Evolutionary conservation across 1,140 invertebrate species (phyloP).

Genomic region (Penaeus indicus): DNA sequence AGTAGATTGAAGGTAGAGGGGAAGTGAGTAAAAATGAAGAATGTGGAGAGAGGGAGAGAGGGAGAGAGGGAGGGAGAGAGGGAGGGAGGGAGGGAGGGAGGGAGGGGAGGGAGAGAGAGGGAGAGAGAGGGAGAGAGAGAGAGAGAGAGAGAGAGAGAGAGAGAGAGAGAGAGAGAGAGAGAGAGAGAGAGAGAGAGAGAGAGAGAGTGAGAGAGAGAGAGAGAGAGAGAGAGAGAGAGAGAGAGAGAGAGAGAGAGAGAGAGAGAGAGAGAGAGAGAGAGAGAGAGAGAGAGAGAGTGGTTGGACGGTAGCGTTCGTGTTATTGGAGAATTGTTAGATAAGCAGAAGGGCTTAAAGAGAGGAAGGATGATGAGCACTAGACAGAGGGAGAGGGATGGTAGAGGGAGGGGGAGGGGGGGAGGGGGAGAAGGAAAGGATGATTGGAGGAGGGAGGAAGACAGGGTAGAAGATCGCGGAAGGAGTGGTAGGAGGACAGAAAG

Average conservation of each 20-base stretch:
- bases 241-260: neutral
- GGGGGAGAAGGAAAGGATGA: neutral
- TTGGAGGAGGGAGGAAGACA: neutral
- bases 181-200: neutral
- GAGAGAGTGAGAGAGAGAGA: neutral
- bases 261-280: neutral
- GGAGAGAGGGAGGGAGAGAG: neutral
- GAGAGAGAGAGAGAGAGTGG: neutral
- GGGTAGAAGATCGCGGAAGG: neutral
- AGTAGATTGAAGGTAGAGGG: neutral
- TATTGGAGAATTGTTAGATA: too few species aligned
- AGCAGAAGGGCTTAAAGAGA: neutral
- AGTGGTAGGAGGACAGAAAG: neutral
- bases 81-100: too few species aligned
- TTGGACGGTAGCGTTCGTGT: neutral
- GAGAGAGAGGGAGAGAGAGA: conserved; percentile 10
- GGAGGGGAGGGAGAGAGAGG: neutral
- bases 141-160: neutral
- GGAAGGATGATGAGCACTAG: neutral
- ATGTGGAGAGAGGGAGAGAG: neutral
- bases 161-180: conserved; percentile 10
- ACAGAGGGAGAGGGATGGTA: neutral
- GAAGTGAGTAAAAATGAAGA: neutral
- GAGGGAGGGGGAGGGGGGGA: neutral
- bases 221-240: neutral